A percentile compares a stretch with the other conserved stretches of the same genome.
Evolutionary conservation across 2,113 vertebrate genomes (phyloP).

Genomic region (Osmerus mordax): DNA sequence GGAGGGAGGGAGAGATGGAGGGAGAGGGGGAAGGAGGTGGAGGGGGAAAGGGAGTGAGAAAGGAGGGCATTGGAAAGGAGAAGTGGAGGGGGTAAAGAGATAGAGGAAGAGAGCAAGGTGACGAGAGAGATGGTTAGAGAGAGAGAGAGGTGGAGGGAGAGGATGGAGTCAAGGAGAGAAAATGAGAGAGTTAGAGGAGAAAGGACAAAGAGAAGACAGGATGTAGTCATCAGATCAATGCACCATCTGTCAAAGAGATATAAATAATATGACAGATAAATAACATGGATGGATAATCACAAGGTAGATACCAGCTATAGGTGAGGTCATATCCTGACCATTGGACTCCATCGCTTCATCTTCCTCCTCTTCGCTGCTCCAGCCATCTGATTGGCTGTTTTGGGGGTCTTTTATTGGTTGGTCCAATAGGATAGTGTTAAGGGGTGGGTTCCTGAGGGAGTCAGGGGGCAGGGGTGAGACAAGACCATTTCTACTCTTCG

Average conservation of each 20-base stretch:
- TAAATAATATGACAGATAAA: no score
- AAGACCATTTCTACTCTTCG: conserved; percentile 66
- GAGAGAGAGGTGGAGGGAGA: not conserved
- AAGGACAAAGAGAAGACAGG: no score
- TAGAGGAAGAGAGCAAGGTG: not conserved
- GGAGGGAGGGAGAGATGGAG: not conserved
- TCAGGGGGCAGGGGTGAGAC: conserved; percentile 66
- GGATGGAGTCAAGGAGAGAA: no score
- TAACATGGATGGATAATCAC: no score
- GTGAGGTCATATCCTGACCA: conserved; percentile 38
- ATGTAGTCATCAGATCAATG: no score
- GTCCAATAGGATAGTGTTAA: conserved; percentile 64
- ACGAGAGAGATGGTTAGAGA: not conserved
- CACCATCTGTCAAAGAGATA: no score
- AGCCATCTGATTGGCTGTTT: conserved; percentile 65
- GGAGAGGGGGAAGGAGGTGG: no score
- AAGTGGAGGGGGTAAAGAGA: not conserved
- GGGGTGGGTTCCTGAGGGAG: conserved; percentile 69
- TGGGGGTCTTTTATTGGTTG: conserved; percentile 58
- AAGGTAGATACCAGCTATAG: conserved; percentile 49
- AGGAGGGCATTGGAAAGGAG: not conserved
- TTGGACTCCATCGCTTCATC: conserved; percentile 54
- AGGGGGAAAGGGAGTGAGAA: not conserved
- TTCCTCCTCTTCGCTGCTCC: conserved; percentile 71
- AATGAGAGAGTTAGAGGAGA: no score